These are phyloP conservation scores for Macrochelys suwanniensis DNA, from an alignment of 2,797 vertebrate genomes.

Conservation along the genomic window DNA sequence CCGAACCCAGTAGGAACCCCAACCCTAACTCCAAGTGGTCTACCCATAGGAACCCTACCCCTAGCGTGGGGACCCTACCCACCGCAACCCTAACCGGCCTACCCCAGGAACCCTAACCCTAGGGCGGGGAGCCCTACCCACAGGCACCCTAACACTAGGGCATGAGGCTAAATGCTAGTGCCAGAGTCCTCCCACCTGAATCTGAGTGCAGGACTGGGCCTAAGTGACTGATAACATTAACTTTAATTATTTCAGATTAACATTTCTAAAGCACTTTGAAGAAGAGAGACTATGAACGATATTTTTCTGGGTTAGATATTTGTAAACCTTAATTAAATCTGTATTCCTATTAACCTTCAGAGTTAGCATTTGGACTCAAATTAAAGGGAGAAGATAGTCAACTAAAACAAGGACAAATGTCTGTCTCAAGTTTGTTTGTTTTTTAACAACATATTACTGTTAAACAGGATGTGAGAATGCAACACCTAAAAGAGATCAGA, in stretches of 20 bases:
- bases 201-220: neutral
- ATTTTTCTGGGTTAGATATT: neutral
- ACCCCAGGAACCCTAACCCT: no score
- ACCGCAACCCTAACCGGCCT: no score
- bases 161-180: neutral
- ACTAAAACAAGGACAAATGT: accelerated
- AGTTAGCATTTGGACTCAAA: neutral
- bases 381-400: neutral
- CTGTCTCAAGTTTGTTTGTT: neutral
- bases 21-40: no score
- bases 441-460: neutral
- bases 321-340: neutral
- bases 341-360: neutral
- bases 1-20: no score
- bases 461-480: neutral
- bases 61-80: no score
- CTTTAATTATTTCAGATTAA: neutral
- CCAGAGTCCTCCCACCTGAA: neutral
- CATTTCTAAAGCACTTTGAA: accelerated
- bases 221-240: accelerated
- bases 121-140: no score
- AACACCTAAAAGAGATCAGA: accelerated
- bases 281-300: neutral
- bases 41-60: no score
- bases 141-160: no score